Conservation (phyloP, 2,888 invertebrate genomes). For the Drosophila birchii region DNA sequence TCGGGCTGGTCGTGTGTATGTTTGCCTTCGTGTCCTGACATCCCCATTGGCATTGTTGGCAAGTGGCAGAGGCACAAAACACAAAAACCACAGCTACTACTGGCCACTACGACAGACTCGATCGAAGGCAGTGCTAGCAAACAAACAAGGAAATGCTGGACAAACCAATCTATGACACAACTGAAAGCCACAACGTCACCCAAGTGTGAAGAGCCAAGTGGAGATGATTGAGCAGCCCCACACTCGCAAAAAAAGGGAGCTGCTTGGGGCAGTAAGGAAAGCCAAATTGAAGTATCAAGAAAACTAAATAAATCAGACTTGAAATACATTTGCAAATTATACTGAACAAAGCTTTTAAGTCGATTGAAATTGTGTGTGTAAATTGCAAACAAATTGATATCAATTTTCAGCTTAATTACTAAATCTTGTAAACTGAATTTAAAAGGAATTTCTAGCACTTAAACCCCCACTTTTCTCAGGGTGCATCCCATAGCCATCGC, state of each 20-base stretch:
- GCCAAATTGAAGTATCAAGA: not conserved
- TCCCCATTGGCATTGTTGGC: slow-evolving; percentile 38
- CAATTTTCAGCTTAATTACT: not conserved
- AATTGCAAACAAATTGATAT: not conserved
- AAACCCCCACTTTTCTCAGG: not conserved
- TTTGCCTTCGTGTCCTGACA: slow-evolving; percentile 13
- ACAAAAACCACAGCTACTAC: slow-evolving; percentile 34
- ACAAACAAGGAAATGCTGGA: slow-evolving; percentile 66
- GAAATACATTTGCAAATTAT: not conserved
- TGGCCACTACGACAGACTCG: slow-evolving; percentile 11
- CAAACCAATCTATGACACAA: slow-evolving; percentile 78
- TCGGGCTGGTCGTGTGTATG: slow-evolving; percentile 16
- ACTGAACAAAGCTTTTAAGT: no score
- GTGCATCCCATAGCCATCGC: slow-evolving; percentile 13
- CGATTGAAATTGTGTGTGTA: not conserved
- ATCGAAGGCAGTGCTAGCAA: slow-evolving; percentile 64
- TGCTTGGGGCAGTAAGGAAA: not conserved
- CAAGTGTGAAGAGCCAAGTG: slow-evolving; percentile 57
- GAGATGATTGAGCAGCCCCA: slow-evolving; percentile 46
- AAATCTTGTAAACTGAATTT: not conserved
- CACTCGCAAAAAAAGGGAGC: slow-evolving; percentile 2
- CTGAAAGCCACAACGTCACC: slow-evolving; percentile 72
- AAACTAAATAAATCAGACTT: not conserved
- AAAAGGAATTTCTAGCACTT: not conserved
- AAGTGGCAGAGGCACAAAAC: slow-evolving; percentile 46